A percentile compares a stretch with the other conserved stretches of the same genome.
phyloP scores from a whole-genome alignment of 2,888 invertebrate genomes.

The Ormyrus nitidulus region DNA sequence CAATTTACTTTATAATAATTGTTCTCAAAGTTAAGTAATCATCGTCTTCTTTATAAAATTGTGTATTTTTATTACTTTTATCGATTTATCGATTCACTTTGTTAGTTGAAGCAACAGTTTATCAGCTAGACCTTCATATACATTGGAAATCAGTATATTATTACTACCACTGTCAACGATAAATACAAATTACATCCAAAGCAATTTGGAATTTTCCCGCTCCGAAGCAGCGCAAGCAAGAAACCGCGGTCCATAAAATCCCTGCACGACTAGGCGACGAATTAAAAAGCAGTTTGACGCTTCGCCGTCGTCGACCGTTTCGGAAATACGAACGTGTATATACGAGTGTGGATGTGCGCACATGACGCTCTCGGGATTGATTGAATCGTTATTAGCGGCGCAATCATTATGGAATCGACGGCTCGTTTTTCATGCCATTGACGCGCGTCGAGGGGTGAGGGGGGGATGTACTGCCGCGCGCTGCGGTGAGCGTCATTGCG shows the following conservation, averaged over 20 bases:
- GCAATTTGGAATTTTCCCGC: not conserved
- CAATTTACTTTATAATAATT: no score
- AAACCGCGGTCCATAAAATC: not conserved
- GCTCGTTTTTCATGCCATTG: conserved; percentile 15
- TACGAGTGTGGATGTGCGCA: not conserved
- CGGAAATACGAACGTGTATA: not conserved
- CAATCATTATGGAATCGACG: conserved; percentile 22
- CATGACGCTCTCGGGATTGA: not conserved
- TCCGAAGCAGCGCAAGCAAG: not conserved
- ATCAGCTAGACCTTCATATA: no score
- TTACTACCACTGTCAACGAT: no score
- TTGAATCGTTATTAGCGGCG: conserved; percentile 42
- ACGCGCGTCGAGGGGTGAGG: not conserved
- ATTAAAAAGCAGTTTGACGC: conserved; percentile 32
- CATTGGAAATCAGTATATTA: no score
- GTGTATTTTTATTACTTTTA: no score
- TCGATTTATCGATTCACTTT: no score
- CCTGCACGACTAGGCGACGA: conserved; percentile 1
- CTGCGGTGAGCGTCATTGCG: not conserved
- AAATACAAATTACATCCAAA: conserved; percentile 10
- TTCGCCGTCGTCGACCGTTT: conserved; percentile 9
- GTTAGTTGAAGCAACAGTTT: no score
- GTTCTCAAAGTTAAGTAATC: no score
- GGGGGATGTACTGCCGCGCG: not conserved
- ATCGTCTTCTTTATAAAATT: no score